Evolutionary conservation across 1,140 invertebrate species (phyloP).

Genomic region (Drusus annulatus): DNA sequence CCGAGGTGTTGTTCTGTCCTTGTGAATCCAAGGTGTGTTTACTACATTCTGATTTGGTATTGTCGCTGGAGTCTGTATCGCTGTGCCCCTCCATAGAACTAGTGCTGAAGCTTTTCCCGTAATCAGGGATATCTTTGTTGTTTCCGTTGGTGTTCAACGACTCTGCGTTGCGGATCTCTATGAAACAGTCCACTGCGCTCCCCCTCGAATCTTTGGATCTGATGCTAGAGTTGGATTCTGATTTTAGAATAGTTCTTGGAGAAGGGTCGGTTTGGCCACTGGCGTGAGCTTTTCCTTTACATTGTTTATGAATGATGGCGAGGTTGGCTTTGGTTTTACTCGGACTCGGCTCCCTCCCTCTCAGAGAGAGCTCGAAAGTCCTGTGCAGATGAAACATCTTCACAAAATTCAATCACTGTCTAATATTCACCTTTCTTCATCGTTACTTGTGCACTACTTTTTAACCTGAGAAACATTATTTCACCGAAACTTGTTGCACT

Average conservation of each 20-base stretch:
- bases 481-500: background rate
- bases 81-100: conserved; percentile 73
- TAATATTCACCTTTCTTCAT: conserved; percentile 31
- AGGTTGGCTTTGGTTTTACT: conserved; percentile 69
- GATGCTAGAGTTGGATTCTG: conserved; percentile 68
- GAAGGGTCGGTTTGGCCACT: conserved; percentile 71
- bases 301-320: conserved; percentile 77
- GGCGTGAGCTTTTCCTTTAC: conserved; percentile 80
- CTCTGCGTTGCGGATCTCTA: conserved; percentile 67
- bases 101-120: conserved; percentile 69
- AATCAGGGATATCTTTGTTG: conserved; percentile 61
- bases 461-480: background rate
- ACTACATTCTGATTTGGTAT: conserved; percentile 59
- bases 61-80: conserved; percentile 71
- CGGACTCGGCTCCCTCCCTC: conserved; percentile 72
- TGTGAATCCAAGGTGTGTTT: conserved; percentile 52
- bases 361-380: conserved; percentile 77
- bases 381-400: conserved; percentile 76
- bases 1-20: conserved; percentile 62
- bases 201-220: conserved; percentile 64
- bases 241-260: conserved; percentile 64
- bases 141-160: conserved; percentile 58
- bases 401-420: background rate
- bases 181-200: conserved; percentile 65
- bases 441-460: background rate